Evolutionary conservation across 2,797 vertebrate species (phyloP).

Genomic region (Aselliscus stoliczkanus): DNA sequence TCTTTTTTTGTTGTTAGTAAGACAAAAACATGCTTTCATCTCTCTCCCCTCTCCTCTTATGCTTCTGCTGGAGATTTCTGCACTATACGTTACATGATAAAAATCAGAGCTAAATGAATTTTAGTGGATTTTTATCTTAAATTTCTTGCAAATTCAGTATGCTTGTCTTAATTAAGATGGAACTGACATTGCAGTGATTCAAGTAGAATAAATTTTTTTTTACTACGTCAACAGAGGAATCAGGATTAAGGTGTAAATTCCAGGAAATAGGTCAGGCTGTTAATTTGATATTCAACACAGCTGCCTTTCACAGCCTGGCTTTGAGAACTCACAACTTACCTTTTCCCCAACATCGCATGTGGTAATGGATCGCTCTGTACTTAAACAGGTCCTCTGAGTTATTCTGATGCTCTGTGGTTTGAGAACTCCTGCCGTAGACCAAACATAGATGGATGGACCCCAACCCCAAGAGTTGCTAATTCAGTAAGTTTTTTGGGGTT

Average conservation of each 20-base stretch:
- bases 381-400: not conserved
- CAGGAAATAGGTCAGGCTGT: conserved; percentile 30
- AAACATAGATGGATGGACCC: not conserved
- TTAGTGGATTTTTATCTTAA: conserved; percentile 11
- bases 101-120: not conserved
- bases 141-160: not conserved
- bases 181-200: not conserved
- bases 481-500: not conserved
- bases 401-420: not conserved
- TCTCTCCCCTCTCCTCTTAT: not conserved
- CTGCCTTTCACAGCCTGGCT: not conserved
- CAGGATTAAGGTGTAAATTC: conserved; percentile 19
- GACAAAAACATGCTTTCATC: not conserved
- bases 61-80: not conserved
- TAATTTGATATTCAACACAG: conserved; percentile 21
- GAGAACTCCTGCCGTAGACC: not conserved
- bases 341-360: not conserved
- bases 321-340: not conserved
- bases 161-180: not conserved
- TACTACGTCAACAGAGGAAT: not conserved
- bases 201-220: not conserved
- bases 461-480: not conserved
- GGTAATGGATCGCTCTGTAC: not conserved
- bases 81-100: not conserved
- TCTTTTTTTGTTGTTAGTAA: not conserved